These are phyloP conservation scores for Macropodus opercularis DNA, from an alignment of 2,797 vertebrate species.

Conservation along the genomic window DNA sequence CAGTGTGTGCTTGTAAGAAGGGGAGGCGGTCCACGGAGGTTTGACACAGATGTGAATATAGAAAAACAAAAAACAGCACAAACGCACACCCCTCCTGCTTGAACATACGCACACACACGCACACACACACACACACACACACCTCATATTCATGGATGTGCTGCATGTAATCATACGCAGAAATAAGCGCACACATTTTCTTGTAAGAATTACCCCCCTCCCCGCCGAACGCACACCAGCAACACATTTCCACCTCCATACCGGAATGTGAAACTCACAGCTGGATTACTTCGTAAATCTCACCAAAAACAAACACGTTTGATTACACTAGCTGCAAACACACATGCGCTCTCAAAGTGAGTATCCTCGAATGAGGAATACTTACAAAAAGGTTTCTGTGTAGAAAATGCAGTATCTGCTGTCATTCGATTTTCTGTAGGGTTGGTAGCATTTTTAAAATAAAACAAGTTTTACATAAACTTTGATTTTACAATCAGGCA, in stretches of 20 bases:
- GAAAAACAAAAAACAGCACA: conserved; percentile 70
- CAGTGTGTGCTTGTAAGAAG: conserved; percentile 1
- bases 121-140: conserved; percentile 15
- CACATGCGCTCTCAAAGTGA: background rate
- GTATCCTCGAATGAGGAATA: background rate
- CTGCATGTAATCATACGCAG: conserved; percentile 38
- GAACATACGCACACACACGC: conserved; percentile 15
- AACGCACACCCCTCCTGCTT: conserved; percentile 6
- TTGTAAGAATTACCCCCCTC: background rate
- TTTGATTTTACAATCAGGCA: background rate
- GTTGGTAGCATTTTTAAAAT: too few relatives aligned
- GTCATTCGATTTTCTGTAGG: background rate
- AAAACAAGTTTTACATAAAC: too few relatives aligned
- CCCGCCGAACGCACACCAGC: background rate
- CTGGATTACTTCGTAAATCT: conserved; percentile 32
- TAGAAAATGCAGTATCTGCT: background rate
- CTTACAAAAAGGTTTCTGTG: background rate
- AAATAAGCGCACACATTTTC: conserved; percentile 14
- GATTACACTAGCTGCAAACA: conserved; percentile 1
- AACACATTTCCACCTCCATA: conserved; percentile 13
- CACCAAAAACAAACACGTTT: conserved; percentile 23
- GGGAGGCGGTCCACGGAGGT: conserved; percentile 34
- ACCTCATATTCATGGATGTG: conserved; percentile 13
- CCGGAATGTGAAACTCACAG: conserved; percentile 10
- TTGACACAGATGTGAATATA: conserved; percentile 74